Percentiles rank a stretch among this genome's conserved stretches.
Evolutionary conservation across 2,888 invertebrate species (phyloP).

Genomic region (Tillus elongatus): DNA sequence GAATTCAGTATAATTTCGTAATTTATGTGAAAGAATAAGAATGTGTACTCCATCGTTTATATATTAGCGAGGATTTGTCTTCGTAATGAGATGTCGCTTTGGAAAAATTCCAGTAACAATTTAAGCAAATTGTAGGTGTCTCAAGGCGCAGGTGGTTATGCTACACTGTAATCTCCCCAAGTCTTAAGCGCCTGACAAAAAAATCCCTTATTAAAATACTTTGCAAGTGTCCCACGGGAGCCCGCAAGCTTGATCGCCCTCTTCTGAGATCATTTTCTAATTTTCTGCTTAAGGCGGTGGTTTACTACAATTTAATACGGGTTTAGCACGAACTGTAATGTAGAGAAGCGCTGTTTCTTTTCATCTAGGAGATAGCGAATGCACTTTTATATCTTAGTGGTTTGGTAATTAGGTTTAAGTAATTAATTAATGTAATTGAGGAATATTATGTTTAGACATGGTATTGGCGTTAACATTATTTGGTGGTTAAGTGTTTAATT

Average conservation of each 20-base stretch:
- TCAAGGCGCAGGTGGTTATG: slow-evolving; percentile 35
- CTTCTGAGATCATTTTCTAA: slow-evolving; percentile 33
- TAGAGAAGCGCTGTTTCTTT: no score
- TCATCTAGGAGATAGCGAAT: no score
- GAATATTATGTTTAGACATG: no score
- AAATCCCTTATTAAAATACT: slow-evolving; percentile 40
- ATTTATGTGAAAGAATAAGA: no score
- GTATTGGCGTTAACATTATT: no score
- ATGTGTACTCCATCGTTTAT: slow-evolving; percentile 25
- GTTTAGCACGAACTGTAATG: no score
- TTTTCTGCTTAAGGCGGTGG: slow-evolving; percentile 31
- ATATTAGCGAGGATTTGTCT: slow-evolving; percentile 25
- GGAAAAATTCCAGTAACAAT: slow-evolving; percentile 26
- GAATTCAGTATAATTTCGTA: no score
- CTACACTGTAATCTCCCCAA: slow-evolving; percentile 32
- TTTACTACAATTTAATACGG: slow-evolving; percentile 28
- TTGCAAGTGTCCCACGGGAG: slow-evolving; percentile 30
- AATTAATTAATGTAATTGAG: no score
- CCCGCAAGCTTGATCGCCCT: slow-evolving; percentile 17
- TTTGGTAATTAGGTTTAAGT: no score
- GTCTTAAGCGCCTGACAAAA: slow-evolving; percentile 37
- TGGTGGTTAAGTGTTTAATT: no score
- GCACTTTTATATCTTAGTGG: no score
- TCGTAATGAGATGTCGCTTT: slow-evolving; percentile 25
- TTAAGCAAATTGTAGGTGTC: slow-evolving; percentile 36